These are phyloP conservation scores for Sphaerodactylus townsendi DNA, from an alignment of 2,113 vertebrate species.

Conservation along the genomic window DNA sequence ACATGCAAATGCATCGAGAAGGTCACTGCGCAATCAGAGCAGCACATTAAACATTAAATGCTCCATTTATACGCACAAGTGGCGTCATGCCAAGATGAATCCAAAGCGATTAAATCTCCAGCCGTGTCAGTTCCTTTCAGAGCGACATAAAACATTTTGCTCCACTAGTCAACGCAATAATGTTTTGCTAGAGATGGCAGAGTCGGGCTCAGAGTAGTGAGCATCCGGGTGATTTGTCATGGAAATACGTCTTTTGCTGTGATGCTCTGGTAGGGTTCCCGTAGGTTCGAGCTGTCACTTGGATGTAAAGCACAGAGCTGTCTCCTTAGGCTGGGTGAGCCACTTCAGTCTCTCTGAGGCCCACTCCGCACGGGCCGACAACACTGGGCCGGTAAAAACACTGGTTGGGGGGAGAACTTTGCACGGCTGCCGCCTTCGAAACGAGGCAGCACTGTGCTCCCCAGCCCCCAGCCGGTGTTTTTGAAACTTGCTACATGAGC, in stretches of 20 bases:
- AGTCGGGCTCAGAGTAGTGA: background rate
- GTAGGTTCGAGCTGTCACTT: background rate
- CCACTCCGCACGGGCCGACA: no score
- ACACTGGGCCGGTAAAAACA: no score
- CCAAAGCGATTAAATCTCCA: conserved; percentile 54
- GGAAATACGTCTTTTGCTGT: background rate
- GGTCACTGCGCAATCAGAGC: conserved; percentile 54
- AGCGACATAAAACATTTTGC: conserved; percentile 43
- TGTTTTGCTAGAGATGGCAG: background rate
- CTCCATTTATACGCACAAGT: conserved; percentile 36
- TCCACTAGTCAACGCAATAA: background rate
- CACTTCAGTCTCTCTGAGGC: conserved; percentile 43
- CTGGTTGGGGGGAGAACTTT: no score
- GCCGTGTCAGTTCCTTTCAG: conserved; percentile 47
- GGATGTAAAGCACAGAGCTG: background rate
- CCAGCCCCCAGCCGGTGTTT: no score
- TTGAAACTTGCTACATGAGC: no score
- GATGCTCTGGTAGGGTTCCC: fast-evolving
- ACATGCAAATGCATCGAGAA: background rate
- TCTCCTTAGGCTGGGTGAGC: conserved; percentile 18
- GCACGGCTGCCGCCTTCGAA: no score
- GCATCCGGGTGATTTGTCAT: background rate
- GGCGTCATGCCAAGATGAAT: conserved; percentile 55
- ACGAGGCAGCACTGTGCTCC: no score
- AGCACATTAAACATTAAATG: conserved; percentile 41